Conservation (phyloP, 1,140 invertebrate species). For the Drosophila grimshawi region DNA sequence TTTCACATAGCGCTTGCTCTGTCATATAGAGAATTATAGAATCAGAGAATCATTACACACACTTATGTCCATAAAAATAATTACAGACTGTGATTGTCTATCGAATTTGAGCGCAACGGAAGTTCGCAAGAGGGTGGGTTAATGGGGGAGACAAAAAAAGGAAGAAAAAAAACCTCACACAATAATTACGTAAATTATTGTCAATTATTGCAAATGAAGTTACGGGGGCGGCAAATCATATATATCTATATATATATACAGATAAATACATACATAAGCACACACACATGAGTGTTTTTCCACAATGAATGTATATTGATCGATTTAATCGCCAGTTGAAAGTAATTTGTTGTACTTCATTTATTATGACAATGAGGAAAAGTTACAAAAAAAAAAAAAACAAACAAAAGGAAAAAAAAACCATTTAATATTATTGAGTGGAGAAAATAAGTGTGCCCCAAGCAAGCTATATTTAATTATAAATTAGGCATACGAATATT, state of each 20-base stretch:
- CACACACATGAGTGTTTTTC: neutral
- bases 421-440: neutral
- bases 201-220: slow-evolving; percentile 79
- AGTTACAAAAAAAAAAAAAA: neutral
- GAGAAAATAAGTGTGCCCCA: no score
- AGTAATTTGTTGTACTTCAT: neutral
- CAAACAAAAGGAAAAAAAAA: neutral
- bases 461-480: no score
- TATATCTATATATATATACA: slow-evolving; percentile 11
- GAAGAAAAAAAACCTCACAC: slow-evolving; percentile 68
- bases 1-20: neutral
- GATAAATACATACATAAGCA: neutral
- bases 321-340: neutral
- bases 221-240: slow-evolving; percentile 23
- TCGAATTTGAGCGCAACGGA: slow-evolving; percentile 42
- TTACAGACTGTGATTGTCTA: slow-evolving; percentile 41
- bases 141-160: slow-evolving; percentile 6
- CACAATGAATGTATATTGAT: neutral
- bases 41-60: neutral
- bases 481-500: neutral
- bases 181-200: slow-evolving; percentile 76
- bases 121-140: slow-evolving; percentile 9
- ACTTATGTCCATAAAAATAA: slow-evolving; percentile 41
- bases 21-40: no score
- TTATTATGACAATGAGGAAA: neutral